Evolutionary conservation across 2,888 invertebrate genomes (phyloP).

Genomic region (Xestobium rufovillosum): DNA sequence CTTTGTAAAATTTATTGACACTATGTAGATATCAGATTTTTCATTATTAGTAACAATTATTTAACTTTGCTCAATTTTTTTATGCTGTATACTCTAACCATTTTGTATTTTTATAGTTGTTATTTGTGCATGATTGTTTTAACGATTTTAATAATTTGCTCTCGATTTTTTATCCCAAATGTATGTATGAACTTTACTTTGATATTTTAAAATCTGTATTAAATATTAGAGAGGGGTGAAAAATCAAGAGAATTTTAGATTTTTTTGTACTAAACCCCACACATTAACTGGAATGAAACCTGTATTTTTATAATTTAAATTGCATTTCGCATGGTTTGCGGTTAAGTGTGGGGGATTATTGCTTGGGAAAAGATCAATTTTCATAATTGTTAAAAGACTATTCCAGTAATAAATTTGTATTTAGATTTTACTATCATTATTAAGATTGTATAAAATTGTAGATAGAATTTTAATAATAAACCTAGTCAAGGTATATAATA

Average conservation of each 20-base stretch:
- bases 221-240: slow-evolving; percentile 18
- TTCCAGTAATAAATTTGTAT: slow-evolving; percentile 21
- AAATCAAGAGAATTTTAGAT: slow-evolving; percentile 19
- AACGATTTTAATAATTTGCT: too few species aligned
- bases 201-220: too few species aligned
- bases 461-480: slow-evolving; percentile 35
- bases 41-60: too few species aligned
- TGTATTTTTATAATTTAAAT: slow-evolving; percentile 17
- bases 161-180: neutral
- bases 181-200: neutral
- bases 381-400: slow-evolving; percentile 13
- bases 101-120: too few species aligned
- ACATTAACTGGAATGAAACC: slow-evolving; percentile 13
- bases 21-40: too few species aligned
- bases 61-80: too few species aligned
- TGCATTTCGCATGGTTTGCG: too few species aligned
- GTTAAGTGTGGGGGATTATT: too few species aligned
- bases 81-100: too few species aligned
- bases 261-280: slow-evolving; percentile 18
- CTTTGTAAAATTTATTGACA: too few species aligned
- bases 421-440: slow-evolving; percentile 27
- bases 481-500: slow-evolving; percentile 34
- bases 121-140: too few species aligned
- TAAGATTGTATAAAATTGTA: slow-evolving; percentile 35
- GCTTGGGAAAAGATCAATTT: too few species aligned